Evolutionary conservation across 1,140 invertebrate species (phyloP), one percentile per base, ranked within the genome.

Genomic region (Tetragonula clypearis): DNA sequence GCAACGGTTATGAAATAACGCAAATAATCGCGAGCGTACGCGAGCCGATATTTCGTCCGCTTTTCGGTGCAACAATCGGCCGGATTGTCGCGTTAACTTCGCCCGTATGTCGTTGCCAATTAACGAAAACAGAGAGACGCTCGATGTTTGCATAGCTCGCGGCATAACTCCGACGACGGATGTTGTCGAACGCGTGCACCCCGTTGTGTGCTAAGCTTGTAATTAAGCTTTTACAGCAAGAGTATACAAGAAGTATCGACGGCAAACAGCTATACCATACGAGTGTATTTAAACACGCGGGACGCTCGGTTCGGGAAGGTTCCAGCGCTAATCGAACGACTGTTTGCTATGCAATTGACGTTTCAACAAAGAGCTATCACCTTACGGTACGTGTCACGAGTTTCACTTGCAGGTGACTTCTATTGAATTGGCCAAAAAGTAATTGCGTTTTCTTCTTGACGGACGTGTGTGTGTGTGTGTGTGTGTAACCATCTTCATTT

Each of bases 291-390:
- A 58, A 76, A 58, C 30, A 35, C 35, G 4, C 41, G 11, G 49
- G 15, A 30, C 72, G 5, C 30, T 55, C 1, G 49, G 41, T 68
- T 26, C 23, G 49, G 41, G 41, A 23, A 19, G n/a, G 49, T 74
- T 74, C 2, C 15, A 30, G 9, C n/a, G n/a, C n/a, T 21, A 21
- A 74, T 74, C 26, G 53, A n/a, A 21, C 5, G 4, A 3, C 30
- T n/a, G 74, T 76, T 58, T 35, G 35, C 21, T 19, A 12, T 75
- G 26, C 35, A 60, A 76, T 76, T 58, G 74, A 76, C 26, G 21
- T 58, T 76, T 35, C 9, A 0, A 26, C 15, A n/a, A 73, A 73
- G 14, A 53, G 71, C 17, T 21, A 2, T 23, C 1, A 26, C 19
- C 30, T 71, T 71, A 21, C 41, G 30, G 8, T 26, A 66, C 17